A percentile compares a stretch with the other conserved stretches of the same genome.
These are phyloP conservation scores for Danionella cerebrum DNA, from an alignment of 2,113 vertebrate genomes.

Conservation along the genomic window DNA sequence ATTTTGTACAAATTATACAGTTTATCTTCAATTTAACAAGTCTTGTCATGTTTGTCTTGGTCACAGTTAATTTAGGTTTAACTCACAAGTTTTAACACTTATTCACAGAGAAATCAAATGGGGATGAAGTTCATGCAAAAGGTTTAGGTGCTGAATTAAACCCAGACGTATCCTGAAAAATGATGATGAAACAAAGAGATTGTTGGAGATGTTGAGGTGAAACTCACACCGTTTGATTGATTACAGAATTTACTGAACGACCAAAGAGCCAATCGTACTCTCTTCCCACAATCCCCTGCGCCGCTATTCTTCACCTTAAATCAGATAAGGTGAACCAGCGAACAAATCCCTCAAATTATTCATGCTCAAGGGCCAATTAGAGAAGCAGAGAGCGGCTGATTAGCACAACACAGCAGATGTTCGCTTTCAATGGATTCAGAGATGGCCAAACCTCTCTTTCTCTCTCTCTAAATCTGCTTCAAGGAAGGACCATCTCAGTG, in stretches of 20 bases:
- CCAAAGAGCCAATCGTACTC: slow-evolving; percentile 17
- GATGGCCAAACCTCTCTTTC: background rate
- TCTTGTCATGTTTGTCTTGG: no score
- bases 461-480: slow-evolving; percentile 11
- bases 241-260: slow-evolving; percentile 13
- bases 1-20: no score
- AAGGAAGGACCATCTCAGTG: slow-evolving; percentile 6
- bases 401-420: slow-evolving; percentile 18
- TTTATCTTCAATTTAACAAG: no score
- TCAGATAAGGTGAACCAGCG: slow-evolving; percentile 51
- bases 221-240: slow-evolving; percentile 13
- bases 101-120: no score
- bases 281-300: slow-evolving; percentile 16
- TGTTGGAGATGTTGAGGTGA: no score
- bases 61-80: no score
- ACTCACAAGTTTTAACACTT: no score
- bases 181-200: no score
- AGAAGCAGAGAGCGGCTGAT: slow-evolving; percentile 29
- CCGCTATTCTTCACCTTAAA: slow-evolving; percentile 34
- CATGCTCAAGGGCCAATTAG: slow-evolving; percentile 54
- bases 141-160: no score
- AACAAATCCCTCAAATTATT: slow-evolving; percentile 53
- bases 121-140: no score
- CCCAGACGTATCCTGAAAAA: no score
- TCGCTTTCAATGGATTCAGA: background rate